phyloP scores from a whole-genome alignment of 2,888 invertebrate genomes.

The Suillia variegata region DNA sequence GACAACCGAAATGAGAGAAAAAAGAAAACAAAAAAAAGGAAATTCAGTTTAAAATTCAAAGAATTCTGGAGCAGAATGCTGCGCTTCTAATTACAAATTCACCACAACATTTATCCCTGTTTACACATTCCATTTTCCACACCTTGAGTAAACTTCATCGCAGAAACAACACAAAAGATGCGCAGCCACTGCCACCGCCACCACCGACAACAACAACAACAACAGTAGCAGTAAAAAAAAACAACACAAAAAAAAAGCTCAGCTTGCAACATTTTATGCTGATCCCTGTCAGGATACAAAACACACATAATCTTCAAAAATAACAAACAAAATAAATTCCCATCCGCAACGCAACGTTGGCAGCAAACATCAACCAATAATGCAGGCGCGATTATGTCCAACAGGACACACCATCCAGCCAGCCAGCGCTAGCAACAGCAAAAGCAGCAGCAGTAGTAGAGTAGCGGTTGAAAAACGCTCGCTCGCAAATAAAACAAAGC shows the following conservation, averaged over 20 bases:
- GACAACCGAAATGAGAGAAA: too few species aligned
- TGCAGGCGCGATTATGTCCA: constrained; percentile 60
- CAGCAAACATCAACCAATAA: constrained; percentile 59
- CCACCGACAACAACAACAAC: constrained; percentile 2
- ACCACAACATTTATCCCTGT: constrained; percentile 42
- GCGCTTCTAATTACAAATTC: constrained; percentile 57
- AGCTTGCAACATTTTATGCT: constrained; percentile 61
- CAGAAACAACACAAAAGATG: neutral
- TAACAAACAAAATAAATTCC: constrained; percentile 52
- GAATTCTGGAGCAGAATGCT: constrained; percentile 29
- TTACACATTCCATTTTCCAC: constrained; percentile 37
- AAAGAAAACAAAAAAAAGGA: too few species aligned
- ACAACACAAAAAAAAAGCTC: constrained; percentile 53
- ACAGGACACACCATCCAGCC: constrained; percentile 28
- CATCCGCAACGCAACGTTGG: constrained; percentile 32
- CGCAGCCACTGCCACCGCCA: neutral
- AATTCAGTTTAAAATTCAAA: constrained; percentile 23
- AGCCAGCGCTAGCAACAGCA: constrained; percentile 22
- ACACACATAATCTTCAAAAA: constrained; percentile 61
- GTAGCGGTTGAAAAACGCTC: too few species aligned
- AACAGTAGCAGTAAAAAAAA: constrained; percentile 5
- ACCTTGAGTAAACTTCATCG: constrained; percentile 32
- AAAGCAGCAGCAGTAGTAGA: neutral
- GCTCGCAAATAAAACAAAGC: constrained; percentile 12
- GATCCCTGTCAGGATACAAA: constrained; percentile 60